Percentiles rank a stretch among this genome's conserved stretches.
Conservation (phyloP, 2,888 invertebrate species). For the Clitarchus hookeri region DNA sequence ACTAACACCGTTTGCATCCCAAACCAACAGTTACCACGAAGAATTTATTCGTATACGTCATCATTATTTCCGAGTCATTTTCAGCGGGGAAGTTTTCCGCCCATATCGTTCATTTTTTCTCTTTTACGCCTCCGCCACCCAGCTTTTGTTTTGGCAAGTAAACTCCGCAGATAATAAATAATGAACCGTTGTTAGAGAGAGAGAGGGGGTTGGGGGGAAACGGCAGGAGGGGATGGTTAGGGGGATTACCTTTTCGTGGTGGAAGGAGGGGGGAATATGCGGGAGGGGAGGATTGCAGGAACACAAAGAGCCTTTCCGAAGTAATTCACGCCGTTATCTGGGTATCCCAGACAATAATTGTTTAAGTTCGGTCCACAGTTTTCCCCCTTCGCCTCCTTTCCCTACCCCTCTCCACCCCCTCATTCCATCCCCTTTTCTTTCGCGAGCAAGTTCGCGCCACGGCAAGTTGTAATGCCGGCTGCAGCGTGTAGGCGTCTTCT, state of each 20-base stretch:
- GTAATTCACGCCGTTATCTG: constrained; percentile 14
- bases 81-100: not conserved
- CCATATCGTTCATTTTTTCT: not conserved
- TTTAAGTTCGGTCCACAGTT: not conserved
- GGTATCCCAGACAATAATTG: constrained; percentile 14
- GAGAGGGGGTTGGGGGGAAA: too few species aligned
- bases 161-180: not conserved
- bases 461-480: too few species aligned
- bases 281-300: not conserved
- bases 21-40: too few species aligned
- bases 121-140: not conserved
- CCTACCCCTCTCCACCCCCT: not conserved
- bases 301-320: not conserved
- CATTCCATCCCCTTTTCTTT: not conserved
- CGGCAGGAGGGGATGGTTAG: not conserved
- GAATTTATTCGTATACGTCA: not conserved
- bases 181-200: not conserved
- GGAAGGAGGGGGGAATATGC: not conserved
- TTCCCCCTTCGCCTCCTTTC: not conserved
- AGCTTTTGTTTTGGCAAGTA: not conserved
- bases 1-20: too few species aligned
- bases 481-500: too few species aligned
- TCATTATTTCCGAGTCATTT: constrained; percentile 7
- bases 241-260: too few species aligned
- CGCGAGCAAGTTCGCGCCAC: not conserved